These are phyloP conservation scores for Pegoplata infirma DNA, from an alignment of 2,888 invertebrate genomes.

Conservation along the genomic window DNA sequence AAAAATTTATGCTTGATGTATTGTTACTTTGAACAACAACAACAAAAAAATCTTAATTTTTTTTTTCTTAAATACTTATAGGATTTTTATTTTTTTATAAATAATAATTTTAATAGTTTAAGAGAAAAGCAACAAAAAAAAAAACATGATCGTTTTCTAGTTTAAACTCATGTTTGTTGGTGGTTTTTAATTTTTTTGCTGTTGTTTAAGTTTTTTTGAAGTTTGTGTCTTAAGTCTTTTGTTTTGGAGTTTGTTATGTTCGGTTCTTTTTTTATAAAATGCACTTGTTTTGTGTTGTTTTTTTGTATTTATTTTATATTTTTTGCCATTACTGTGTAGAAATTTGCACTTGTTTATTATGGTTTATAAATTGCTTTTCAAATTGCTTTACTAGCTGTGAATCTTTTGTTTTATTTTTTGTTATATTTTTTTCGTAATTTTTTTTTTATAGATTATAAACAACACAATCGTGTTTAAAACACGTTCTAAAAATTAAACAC, in stretches of 20 bases:
- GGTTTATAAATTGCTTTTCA: conserved; percentile 28
- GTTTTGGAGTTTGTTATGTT: conserved; percentile 16
- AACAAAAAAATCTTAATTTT: not conserved
- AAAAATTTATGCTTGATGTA: conserved; percentile 50
- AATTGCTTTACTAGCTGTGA: conserved; percentile 42
- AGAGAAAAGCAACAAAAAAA: not conserved
- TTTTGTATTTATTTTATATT: conserved; percentile 1
- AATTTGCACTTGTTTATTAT: conserved; percentile 54
- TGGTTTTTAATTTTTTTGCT: not conserved
- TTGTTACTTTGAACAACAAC: conserved; percentile 4
- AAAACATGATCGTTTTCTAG: not conserved
- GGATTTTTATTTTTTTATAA: conserved; percentile 6
- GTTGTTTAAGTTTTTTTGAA: not conserved
- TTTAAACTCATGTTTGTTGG: conserved; percentile 20
- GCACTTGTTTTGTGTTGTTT: conserved; percentile 36
- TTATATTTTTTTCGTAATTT: conserved; percentile 8
- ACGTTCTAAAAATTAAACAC: conserved; percentile 60
- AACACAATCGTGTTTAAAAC: conserved; percentile 53
- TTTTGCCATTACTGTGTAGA: conserved; percentile 29
- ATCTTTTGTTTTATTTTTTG: conserved; percentile 33
- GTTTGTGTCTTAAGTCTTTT: conserved; percentile 53
- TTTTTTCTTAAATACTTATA: too few relatives aligned
- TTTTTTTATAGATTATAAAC: conserved; percentile 14
- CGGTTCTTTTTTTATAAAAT: conserved; percentile 5
- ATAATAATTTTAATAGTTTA: conserved; percentile 1